Evolutionary conservation across 2,888 invertebrate genomes (phyloP), one percentile per base, ranked within the genome.

Genomic region (Napeogenes inachia): DNA sequence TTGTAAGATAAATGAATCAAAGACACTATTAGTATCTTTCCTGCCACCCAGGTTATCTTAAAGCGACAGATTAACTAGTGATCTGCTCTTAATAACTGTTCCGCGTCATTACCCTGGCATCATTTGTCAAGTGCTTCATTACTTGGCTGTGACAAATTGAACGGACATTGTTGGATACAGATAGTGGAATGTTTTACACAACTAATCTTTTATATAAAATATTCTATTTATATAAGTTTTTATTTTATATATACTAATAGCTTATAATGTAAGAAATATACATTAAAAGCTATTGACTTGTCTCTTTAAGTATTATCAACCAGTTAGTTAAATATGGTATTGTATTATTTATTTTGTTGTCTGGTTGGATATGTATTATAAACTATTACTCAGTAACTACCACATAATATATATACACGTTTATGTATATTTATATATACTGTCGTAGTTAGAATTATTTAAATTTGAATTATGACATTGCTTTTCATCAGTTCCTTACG

Each of bases 71-170:
- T 66, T 66, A 61, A 61, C 56, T 57, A 63, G 61, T 61, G 59
- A 66, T 66, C 62, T 63, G 58, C 63, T 64, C 69, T 74, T 78
- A 74, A 79, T 77, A 75, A 73, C 71, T 70, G 78, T 73, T 75
- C 68, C 70, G 72, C 70, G 65, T 79, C 78, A 77, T 80, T 79
- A 79, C 73, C 57, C 54, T 21, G 60, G 42, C 65, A 68, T 75
- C 79, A 76, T 80, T 80, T 77, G 78, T 80, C 78, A 80, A 70
- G 71, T 64, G 68, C 62, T 66, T 73, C 77, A 79, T 80, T 79
- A 77, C 72, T 47, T 56, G 57, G 65, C 64, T 66, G 69, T 70
- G 73, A 73, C 73, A 70, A 71, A 71, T 72, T 64, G 68, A 68
- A 33, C 47, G 3, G 45, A 21, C 60, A 46, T 63, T 33, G 21